phyloP scores from a whole-genome alignment of 1,140 invertebrate species.

The Manduca sexta region DNA sequence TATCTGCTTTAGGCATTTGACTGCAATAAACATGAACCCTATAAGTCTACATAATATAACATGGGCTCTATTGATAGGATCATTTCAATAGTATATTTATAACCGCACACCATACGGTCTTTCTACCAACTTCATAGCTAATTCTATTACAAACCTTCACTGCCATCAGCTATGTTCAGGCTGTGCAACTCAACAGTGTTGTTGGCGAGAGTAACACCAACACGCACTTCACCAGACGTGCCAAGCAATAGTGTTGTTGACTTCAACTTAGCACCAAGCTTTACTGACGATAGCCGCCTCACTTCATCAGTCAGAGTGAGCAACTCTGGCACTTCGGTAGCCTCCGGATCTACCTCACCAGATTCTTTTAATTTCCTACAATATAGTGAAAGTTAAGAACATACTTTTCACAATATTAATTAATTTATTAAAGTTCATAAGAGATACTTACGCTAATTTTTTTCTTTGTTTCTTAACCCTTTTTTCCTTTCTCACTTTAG shows the following conservation, averaged over 20 bases:
- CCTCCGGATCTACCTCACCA: conserved; percentile 34
- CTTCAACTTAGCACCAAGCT: conserved; percentile 81
- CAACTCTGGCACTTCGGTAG: conserved; percentile 39
- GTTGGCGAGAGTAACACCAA: conserved; percentile 78
- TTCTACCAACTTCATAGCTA: too few relatives aligned
- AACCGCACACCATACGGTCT: background rate
- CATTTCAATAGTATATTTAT: conserved; percentile 1
- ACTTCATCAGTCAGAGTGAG: conserved; percentile 83
- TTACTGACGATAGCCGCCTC: conserved; percentile 78
- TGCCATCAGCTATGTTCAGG: conserved; percentile 46
- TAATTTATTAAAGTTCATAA: too few relatives aligned
- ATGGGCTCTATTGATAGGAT: too few relatives aligned
- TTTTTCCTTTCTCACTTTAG: conserved; percentile 80
- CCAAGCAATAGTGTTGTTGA: conserved; percentile 80
- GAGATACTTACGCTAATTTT: conserved; percentile 74
- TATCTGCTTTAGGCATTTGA: conserved; percentile 72
- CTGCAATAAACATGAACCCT: conserved; percentile 32
- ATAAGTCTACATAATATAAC: too few relatives aligned
- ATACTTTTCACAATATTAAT: too few relatives aligned
- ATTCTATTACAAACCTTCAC: conserved; percentile 65
- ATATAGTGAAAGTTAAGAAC: conserved; percentile 6
- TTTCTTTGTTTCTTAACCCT: conserved; percentile 83
- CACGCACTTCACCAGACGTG: conserved; percentile 78
- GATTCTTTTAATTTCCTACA: conserved; percentile 56
- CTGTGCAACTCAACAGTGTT: conserved; percentile 82